Evolutionary conservation across 1,140 invertebrate species (phyloP).

Genomic region (Theocolax elegans): DNA sequence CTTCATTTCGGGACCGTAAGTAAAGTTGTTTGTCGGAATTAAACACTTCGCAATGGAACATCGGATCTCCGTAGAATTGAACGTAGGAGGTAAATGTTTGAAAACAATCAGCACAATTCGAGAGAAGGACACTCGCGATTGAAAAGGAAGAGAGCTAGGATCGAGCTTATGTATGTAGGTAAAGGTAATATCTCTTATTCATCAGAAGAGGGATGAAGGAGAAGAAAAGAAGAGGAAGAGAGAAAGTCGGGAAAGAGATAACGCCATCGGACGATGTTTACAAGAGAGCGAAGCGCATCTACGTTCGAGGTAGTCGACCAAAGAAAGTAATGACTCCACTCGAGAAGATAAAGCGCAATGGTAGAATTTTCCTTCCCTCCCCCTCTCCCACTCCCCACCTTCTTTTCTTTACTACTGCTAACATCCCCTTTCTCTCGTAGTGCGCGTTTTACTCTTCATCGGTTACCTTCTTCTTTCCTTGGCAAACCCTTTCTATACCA

Average conservation of each 20-base stretch:
- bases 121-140: background rate
- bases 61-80: background rate
- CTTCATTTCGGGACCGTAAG: no score
- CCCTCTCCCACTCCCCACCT: background rate
- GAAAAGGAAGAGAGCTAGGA: background rate
- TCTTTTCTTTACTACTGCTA: background rate
- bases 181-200: slow-evolving; percentile 56
- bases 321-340: slow-evolving; percentile 62
- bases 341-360: slow-evolving; percentile 61
- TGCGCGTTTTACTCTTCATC: background rate
- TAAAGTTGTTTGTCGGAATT: slow-evolving; percentile 7
- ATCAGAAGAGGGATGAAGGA: no score
- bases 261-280: slow-evolving; percentile 58
- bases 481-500: slow-evolving; percentile 24
- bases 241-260: slow-evolving; percentile 44
- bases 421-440: background rate
- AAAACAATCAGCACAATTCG: slow-evolving; percentile 1
- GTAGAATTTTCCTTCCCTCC: slow-evolving; percentile 43
- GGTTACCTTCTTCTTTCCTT: slow-evolving; percentile 23
- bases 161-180: background rate
- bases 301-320: background rate
- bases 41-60: background rate
- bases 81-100: background rate
- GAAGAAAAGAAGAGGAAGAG: no score
- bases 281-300: slow-evolving; percentile 55